These are phyloP conservation scores for Rhimphoctona megacephalus DNA, from an alignment of 2,888 invertebrate species.

Conservation along the genomic window DNA sequence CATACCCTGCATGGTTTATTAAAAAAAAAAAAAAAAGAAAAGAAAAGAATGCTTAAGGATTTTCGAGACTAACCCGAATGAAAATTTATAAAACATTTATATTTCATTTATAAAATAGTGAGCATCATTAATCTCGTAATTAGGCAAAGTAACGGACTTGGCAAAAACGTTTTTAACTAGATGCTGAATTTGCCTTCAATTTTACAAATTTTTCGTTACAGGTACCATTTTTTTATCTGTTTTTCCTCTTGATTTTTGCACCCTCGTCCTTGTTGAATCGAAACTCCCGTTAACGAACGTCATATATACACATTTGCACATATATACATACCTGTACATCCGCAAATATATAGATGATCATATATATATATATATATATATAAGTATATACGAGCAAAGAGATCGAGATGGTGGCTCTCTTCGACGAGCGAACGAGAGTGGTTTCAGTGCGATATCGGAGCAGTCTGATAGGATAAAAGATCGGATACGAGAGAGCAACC, in stretches of 20 bases:
- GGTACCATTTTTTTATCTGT: background rate
- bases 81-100: too few species aligned
- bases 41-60: background rate
- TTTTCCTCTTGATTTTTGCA: conserved; percentile 15
- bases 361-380: background rate
- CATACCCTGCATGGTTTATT: background rate
- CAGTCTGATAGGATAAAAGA: conserved; percentile 22
- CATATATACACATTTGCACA: background rate
- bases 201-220: background rate
- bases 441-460: conserved; percentile 26
- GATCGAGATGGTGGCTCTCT: conserved; percentile 7
- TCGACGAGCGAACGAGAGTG: conserved; percentile 16
- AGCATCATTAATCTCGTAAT: background rate
- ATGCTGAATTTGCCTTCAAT: background rate
- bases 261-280: conserved; percentile 2
- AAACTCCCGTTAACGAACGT: conserved; percentile 32
- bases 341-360: background rate
- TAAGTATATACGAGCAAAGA: background rate
- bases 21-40: too few species aligned
- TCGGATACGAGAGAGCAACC: conserved; percentile 7
- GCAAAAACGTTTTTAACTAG: background rate
- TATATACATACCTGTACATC: background rate
- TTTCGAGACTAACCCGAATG: background rate
- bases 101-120: background rate
- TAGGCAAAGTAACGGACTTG: background rate